phyloP scores from a whole-genome alignment of 2,113 vertebrate genomes.

The Panthera leo region DNA sequence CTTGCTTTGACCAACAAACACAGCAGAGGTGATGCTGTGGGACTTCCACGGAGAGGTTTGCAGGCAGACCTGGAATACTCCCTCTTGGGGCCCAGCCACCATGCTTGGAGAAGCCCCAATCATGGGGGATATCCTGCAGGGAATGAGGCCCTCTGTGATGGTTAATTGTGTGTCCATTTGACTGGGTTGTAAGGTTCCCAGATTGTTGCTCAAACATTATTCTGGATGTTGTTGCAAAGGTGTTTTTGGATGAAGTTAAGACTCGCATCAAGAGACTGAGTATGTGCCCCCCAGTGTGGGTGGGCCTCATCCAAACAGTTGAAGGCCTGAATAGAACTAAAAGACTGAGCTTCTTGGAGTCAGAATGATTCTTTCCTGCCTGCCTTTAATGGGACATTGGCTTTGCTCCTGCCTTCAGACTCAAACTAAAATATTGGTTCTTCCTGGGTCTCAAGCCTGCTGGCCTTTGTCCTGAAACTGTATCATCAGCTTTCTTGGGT shows the following conservation, averaged over 20 bases:
- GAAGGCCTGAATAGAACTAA: neutral
- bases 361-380: neutral
- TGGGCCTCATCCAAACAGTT: neutral
- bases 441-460: neutral
- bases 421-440: neutral
- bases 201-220: neutral
- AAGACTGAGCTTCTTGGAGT: neutral
- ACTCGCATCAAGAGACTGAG: neutral
- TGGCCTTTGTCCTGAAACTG: neutral
- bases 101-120: neutral
- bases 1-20: neutral
- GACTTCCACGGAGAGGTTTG: neutral
- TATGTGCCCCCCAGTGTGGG: neutral
- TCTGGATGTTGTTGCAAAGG: neutral
- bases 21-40: neutral
- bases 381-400: neutral
- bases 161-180: neutral
- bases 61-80: neutral
- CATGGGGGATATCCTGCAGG: rapidly evolving
- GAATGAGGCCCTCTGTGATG: neutral
- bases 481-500: neutral
- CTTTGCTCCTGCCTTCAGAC: neutral
- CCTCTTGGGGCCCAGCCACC: neutral
- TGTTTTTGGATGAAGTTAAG: neutral
- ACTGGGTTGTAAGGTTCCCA: neutral